phyloP scores from a whole-genome alignment of 2,113 vertebrate species.

The Myocastor coypus region DNA sequence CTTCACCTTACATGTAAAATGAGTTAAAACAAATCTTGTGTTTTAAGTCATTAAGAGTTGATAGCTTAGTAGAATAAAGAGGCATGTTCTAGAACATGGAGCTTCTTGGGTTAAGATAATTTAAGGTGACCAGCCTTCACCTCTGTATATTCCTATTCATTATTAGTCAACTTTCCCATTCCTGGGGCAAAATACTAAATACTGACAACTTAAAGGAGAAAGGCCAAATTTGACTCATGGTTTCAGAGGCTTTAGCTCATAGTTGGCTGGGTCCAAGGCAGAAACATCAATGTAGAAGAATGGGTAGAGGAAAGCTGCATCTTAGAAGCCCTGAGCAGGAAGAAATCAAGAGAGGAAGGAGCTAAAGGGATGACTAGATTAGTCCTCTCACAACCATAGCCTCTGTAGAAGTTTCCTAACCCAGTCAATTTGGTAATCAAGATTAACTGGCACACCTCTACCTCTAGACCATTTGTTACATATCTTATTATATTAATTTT shows the following conservation, averaged over 20 bases:
- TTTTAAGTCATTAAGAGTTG: neutral
- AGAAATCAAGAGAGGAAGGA: neutral
- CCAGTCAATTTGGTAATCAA: neutral
- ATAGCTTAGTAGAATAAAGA: neutral
- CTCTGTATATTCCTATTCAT: neutral
- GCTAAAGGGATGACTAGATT: neutral
- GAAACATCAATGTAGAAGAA: neutral
- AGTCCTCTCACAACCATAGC: neutral
- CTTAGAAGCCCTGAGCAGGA: neutral
- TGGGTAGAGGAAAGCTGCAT: neutral
- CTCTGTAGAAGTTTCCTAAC: neutral
- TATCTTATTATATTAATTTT: neutral
- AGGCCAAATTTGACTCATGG: neutral
- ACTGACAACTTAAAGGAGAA: neutral
- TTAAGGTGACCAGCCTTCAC: neutral
- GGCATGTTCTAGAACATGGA: neutral
- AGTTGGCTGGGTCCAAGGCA: neutral
- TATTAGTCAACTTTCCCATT: neutral
- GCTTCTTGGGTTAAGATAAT: neutral
- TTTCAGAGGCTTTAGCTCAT: neutral
- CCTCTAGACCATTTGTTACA: neutral
- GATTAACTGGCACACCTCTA: neutral
- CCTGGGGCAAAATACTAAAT: neutral
- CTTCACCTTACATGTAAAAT: neutral
- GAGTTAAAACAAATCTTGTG: neutral